Evolutionary conservation across 2,113 vertebrate genomes (phyloP).

Genomic region (Leucosticte australis): DNA sequence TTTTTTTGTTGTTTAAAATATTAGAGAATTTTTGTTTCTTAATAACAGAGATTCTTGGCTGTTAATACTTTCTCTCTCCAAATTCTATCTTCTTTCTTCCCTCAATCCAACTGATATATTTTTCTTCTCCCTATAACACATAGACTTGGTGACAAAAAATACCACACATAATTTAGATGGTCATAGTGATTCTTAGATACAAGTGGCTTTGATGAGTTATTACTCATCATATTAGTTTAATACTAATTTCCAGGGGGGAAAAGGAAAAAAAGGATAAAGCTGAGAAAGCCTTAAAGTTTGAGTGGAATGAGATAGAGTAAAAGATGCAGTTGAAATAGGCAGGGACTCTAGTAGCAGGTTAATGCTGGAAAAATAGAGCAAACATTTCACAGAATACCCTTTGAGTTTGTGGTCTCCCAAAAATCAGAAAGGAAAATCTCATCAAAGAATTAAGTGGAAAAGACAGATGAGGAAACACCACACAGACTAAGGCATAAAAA

Average conservation of each 20-base stretch:
- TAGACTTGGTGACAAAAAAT: neutral
- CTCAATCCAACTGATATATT: neutral
- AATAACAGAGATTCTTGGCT: neutral
- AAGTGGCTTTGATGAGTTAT: neutral
- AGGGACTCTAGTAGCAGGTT: neutral
- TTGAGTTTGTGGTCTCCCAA: neutral
- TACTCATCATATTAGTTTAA: neutral
- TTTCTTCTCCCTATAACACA: neutral
- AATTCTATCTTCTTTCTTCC: neutral
- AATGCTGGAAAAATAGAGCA: neutral
- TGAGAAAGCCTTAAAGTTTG: neutral
- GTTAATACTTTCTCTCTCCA: neutral
- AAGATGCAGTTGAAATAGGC: neutral
- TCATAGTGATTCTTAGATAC: neutral
- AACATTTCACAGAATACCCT: neutral
- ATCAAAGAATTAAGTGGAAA: neutral
- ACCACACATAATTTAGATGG: neutral
- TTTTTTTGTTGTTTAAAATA: slow-evolving; percentile 29
- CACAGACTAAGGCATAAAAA: neutral
- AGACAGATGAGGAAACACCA: neutral
- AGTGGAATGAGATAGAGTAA: neutral
- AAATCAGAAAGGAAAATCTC: neutral
- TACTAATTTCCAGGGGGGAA: neutral
- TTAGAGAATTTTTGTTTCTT: neutral
- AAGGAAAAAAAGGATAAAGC: neutral